A percentile compares a stretch with the other conserved stretches of the same genome.
Conservation (phyloP, 2,113 vertebrate species). For the Thunnus thynnus region DNA sequence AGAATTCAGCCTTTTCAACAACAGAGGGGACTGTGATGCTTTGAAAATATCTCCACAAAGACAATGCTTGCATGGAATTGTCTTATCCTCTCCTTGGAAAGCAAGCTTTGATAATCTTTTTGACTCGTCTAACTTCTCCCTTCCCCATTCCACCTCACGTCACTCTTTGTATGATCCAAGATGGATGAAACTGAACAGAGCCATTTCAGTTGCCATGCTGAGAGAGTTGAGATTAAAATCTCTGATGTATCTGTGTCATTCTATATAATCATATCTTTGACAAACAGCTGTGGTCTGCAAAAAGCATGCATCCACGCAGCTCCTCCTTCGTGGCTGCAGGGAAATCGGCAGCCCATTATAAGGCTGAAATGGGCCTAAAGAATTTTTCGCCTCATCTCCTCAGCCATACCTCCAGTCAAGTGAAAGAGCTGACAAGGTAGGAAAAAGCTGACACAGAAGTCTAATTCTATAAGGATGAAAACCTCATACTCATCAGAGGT, state of each 20-base stretch:
- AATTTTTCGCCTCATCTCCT: constrained; percentile 77
- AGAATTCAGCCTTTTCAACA: constrained; percentile 56
- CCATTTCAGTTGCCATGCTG: constrained; percentile 47
- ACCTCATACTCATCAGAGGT: constrained; percentile 67
- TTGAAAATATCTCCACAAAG: constrained; percentile 53
- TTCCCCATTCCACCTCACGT: neutral
- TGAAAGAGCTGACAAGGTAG: constrained; percentile 77
- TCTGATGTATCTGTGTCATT: constrained; percentile 68
- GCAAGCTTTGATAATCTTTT: constrained; percentile 62
- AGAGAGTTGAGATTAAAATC: constrained; percentile 70
- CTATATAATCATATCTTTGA: constrained; percentile 77
- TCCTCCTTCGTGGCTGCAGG: constrained; percentile 48
- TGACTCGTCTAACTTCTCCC: constrained; percentile 39
- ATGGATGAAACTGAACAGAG: constrained; percentile 57
- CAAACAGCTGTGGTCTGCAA: constrained; percentile 78
- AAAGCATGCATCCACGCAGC: constrained; percentile 60
- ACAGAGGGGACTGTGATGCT: constrained; percentile 37
- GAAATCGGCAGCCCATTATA: constrained; percentile 71
- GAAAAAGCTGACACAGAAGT: constrained; percentile 73
- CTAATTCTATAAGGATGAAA: constrained; percentile 69
- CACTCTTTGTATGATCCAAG: constrained; percentile 47
- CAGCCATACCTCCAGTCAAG: constrained; percentile 69
- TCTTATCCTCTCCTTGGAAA: constrained; percentile 58
- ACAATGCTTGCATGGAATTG: constrained; percentile 52
- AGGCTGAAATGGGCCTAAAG: constrained; percentile 71